Evolutionary conservation across 2,888 invertebrate species (phyloP), one percentile per base, ranked within the genome.

Genomic region (Phaonia tiefii): DNA sequence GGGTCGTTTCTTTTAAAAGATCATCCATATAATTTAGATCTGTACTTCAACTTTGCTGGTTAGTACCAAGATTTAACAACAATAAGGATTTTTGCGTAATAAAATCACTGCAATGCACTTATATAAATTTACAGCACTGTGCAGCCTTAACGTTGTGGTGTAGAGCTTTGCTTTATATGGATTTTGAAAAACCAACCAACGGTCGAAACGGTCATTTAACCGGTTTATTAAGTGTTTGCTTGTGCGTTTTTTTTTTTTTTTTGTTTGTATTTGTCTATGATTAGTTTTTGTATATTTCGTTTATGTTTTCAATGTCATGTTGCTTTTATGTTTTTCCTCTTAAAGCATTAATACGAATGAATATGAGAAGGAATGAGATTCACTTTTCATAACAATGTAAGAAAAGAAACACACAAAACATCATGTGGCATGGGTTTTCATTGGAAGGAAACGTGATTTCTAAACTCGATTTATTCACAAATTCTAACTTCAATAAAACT

Each of bases 261-360:
- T 31, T 5, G n/a, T n/a, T n/a, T n/a, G n/a, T n/a, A n/a, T 3
- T 5, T 31, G 31, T 31, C 3, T 31, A 37, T 58, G 26, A 65
- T 65, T 70, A 51, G 49, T 20, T 70, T 31, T 31, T 65, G 5
- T 66, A 51, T 10, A 44, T 8, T 49, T 44, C 74, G 73, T 80
- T 49, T 58, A 42, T 22, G 46, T 58, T 72, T 80, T 80, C 80
- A 80, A 80, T 80, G 80, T 80, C 80, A 80, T 51, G 77, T 75
- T 49, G 17, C 42, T 51, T 60, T 58, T 73, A 60, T 63, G 63
- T 60, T 60, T 39, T 20, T n/a, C 37, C 63, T 11, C 15, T 10
- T 22, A 63, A 37, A 60, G 37, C 60, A 39, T 39, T 60, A 31
- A 17, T 7, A 7, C 17, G 60, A 39, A 20, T 2, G 46, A 0